Base-by-base conservation (phyloP, 2,888 invertebrate species). In the Brachypalpus laphriformis region DNA sequence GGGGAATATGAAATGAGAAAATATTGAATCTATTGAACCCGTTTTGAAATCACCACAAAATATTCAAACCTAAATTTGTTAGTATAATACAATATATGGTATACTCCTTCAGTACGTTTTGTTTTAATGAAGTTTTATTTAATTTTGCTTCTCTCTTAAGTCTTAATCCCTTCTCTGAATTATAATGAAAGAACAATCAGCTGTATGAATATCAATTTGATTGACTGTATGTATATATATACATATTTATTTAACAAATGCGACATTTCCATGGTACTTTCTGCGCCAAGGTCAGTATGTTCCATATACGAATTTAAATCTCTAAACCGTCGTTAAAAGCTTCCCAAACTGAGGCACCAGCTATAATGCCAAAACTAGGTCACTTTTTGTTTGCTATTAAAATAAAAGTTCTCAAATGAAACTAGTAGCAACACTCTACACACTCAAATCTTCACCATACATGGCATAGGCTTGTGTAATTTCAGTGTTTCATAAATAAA, bases 401-500 rank as follows among this genome's bases (percentile, higher is more conserved):
- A 71, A 65, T 14, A 74, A 51, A 65, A 54, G 45, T 61, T 57
- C 31, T 68, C 16, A 34, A 9, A 61, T 8, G n/a, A 28, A 37
- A 59, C 3, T 6, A 42, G 16, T 20, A 57, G 16, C 20, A 45
- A 14, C 9, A 3, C 40, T 3, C 8, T 47, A 45, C 9, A 47
- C 31, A 37, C 14, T 81, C 8, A 45, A 47, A 47, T 37, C 47
- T 63, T 49, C 6, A 49, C 82, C 82, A 63, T 76, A 76, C 11
- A 76, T 59, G 81, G 75, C 5, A 45, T 47, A 65, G 40, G 28
- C 45, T 65, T 25, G 34, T 6, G 70, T 57, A 34, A 56, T 56
- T 47, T 81, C 18, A 63, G 18, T 49, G 45, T 61, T 81, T 54
- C 54, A 47, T 59, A 25, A 74, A 81, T 54, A 45, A 47, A 42